These are phyloP conservation scores for Heliconius melpomene DNA, from an alignment of 1,140 invertebrate species.

Conservation along the genomic window DNA sequence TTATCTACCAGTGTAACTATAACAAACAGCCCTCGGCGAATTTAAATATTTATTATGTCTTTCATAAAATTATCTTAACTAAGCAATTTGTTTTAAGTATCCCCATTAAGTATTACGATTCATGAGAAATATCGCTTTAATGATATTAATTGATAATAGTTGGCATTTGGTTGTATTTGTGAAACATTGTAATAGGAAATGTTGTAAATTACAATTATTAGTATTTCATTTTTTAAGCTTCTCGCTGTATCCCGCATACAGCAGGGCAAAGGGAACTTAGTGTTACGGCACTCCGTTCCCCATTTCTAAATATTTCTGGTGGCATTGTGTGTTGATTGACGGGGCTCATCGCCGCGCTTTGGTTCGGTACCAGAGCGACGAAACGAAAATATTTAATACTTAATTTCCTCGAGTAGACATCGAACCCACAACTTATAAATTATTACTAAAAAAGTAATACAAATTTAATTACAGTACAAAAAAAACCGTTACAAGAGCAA, in stretches of 20 bases:
- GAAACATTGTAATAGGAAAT: background rate
- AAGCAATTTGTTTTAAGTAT: slow-evolving; percentile 11
- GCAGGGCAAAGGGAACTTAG: too few relatives aligned
- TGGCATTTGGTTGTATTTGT: background rate
- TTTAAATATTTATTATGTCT: slow-evolving; percentile 11
- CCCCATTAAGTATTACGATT: background rate
- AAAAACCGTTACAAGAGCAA: slow-evolving; percentile 16
- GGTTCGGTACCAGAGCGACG: too few relatives aligned
- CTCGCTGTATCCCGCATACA: too few relatives aligned
- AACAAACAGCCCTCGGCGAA: slow-evolving; percentile 11
- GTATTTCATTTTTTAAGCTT: too few relatives aligned
- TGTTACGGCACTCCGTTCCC: too few relatives aligned
- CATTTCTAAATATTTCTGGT: too few relatives aligned
- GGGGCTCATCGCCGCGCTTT: too few relatives aligned
- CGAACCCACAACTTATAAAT: too few relatives aligned
- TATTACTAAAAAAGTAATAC: background rate
- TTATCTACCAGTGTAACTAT: background rate
- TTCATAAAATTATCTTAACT: slow-evolving; percentile 18
- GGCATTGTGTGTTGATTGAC: too few relatives aligned
- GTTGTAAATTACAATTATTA: too few relatives aligned
- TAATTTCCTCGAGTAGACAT: too few relatives aligned
- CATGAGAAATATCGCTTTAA: background rate
- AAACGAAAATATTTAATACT: too few relatives aligned
- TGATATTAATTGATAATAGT: background rate
- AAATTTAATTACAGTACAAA: background rate